These are phyloP conservation scores for Neodiprion fabricii DNA, from an alignment of 1,140 invertebrate species.

Conservation along the genomic window DNA sequence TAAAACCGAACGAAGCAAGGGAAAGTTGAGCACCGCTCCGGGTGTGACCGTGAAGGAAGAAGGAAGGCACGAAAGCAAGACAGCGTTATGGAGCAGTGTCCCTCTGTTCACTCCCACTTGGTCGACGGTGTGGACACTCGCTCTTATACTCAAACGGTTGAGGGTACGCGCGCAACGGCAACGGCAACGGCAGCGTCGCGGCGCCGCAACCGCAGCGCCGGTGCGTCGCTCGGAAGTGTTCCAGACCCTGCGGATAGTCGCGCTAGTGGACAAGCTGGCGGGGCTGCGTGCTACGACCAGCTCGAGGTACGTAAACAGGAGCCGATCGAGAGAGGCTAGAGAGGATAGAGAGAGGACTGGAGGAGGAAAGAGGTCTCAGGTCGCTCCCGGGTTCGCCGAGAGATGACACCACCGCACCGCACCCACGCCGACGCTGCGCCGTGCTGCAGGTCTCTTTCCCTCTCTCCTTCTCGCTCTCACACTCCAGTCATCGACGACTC, in stretches of 20 bases:
- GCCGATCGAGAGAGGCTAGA: slow-evolving; percentile 13
- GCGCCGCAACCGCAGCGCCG: neutral
- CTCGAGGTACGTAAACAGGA: neutral
- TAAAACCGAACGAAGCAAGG: too few species aligned
- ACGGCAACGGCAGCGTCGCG: neutral
- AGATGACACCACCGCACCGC: slow-evolving; percentile 57
- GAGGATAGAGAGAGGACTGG: slow-evolving; percentile 9
- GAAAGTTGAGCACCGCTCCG: slow-evolving; percentile 48
- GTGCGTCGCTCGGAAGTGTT: neutral
- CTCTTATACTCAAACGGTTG: neutral
- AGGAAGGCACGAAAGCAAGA: slow-evolving; percentile 55
- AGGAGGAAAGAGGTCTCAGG: slow-evolving; percentile 28
- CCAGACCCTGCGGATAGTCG: neutral
- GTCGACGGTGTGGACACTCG: neutral
- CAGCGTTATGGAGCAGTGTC: slow-evolving; percentile 55
- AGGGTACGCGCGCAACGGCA: neutral
- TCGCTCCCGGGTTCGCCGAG: slow-evolving; percentile 52
- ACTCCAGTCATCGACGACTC: neutral
- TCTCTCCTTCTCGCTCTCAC: slow-evolving; percentile 11
- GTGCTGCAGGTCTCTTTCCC: slow-evolving; percentile 9
- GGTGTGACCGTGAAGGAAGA: slow-evolving; percentile 60
- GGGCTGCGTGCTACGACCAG: neutral
- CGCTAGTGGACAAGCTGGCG: neutral
- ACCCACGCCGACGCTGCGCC: slow-evolving; percentile 40
- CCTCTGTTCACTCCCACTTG: slow-evolving; percentile 25